Percentiles rank a stretch among this genome's conserved stretches.
These are phyloP conservation scores for Todiramphus chloris DNA, from an alignment of 2,113 vertebrate genomes.

Conservation along the genomic window DNA sequence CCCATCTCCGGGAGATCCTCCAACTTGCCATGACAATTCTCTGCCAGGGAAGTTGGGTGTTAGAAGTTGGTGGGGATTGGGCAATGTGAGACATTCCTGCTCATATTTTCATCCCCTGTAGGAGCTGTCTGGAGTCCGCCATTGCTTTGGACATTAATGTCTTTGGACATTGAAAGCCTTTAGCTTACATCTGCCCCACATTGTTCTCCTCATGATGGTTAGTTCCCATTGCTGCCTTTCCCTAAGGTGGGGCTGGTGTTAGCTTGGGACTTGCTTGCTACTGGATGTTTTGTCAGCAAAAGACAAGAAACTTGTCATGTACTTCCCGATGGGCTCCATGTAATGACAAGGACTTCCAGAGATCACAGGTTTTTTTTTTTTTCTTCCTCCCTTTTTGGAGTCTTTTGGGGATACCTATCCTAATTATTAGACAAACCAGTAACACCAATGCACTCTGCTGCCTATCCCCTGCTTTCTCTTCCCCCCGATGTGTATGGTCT, in stretches of 20 bases:
- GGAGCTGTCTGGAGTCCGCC: accelerated
- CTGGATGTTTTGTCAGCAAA: accelerated
- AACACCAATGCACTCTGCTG: accelerated
- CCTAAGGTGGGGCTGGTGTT: neutral
- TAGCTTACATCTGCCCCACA: neutral
- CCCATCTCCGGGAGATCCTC: accelerated
- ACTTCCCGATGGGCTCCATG: accelerated
- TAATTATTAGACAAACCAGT: neutral
- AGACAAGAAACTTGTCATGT: neutral
- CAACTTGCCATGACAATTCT: accelerated
- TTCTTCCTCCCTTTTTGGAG: neutral
- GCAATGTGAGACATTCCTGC: neutral
- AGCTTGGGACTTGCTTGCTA: neutral
- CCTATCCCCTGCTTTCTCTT: neutral
- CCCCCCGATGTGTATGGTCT: no score
- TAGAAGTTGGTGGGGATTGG: neutral
- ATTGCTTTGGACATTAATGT: neutral
- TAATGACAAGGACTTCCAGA: accelerated
- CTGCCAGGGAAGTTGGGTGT: neutral
- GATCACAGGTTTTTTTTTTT: accelerated
- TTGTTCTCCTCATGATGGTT: accelerated
- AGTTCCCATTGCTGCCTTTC: accelerated
- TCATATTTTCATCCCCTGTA: accelerated
- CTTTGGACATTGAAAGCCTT: neutral
- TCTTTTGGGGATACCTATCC: neutral